phyloP scores from a whole-genome alignment of 2,797 vertebrate species.

The Sylvilagus floridanus region DNA sequence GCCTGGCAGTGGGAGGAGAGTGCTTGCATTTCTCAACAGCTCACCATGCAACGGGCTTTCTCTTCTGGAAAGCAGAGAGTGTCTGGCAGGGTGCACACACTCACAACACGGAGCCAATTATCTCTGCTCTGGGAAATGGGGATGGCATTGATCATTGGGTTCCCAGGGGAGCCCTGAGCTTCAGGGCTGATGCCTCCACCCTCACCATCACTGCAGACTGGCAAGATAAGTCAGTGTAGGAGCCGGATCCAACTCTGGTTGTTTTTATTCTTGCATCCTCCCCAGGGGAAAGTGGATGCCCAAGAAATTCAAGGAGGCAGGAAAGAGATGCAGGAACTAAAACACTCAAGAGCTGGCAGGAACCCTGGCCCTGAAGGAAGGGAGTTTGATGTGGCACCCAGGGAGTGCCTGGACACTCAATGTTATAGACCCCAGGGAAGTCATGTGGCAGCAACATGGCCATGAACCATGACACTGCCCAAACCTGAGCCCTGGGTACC shows the following conservation, averaged over 20 bases:
- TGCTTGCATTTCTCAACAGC: neutral
- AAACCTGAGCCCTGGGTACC: neutral
- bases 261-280: neutral
- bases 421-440: neutral
- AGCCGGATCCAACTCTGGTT: neutral
- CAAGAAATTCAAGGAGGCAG: neutral
- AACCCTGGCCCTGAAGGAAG: neutral
- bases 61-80: slow-evolving; percentile 6
- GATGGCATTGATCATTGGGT: neutral
- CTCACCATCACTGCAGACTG: neutral
- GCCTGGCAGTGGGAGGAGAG: neutral
- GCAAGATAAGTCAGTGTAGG: neutral
- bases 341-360: neutral
- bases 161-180: neutral
- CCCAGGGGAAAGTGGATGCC: neutral
- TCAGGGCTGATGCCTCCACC: neutral
- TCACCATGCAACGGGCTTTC: neutral
- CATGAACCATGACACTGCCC: neutral
- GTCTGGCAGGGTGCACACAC: neutral
- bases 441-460: neutral
- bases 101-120: neutral
- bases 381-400: neutral
- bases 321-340: neutral
- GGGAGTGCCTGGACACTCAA: neutral
- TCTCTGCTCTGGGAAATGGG: neutral